phyloP scores from a whole-genome alignment of 2,888 invertebrate species.

The Deroplatys truncata region DNA sequence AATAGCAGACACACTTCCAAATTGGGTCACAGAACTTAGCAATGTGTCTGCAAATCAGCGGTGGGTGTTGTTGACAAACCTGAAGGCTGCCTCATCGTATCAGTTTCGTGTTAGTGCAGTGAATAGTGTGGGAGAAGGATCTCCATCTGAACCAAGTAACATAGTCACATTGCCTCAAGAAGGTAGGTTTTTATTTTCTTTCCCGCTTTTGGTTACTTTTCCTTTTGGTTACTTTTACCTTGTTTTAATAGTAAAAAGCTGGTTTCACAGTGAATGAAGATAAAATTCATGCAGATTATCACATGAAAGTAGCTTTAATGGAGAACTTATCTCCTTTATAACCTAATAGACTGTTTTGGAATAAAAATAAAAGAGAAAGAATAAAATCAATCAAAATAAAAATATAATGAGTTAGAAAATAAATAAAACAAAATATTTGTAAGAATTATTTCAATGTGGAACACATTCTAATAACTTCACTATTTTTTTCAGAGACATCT shows the following conservation, averaged over 20 bases:
- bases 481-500: too few species aligned
- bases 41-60: constrained; percentile 78
- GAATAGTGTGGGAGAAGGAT: constrained; percentile 93
- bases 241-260: background rate
- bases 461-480: too few species aligned
- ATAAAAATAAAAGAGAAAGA: too few species aligned
- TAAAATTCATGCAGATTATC: background rate
- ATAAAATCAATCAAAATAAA: too few species aligned
- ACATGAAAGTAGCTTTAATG: too few species aligned
- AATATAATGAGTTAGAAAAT: too few species aligned
- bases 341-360: too few species aligned
- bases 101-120: constrained; percentile 96
- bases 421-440: too few species aligned
- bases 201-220: constrained; percentile 91
- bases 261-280: background rate
- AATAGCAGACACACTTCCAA: constrained; percentile 76
- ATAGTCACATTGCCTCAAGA: constrained; percentile 91
- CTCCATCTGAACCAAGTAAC: constrained; percentile 84
- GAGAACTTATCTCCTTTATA: too few species aligned
- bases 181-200: constrained; percentile 59
- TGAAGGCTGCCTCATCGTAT: constrained; percentile 93
- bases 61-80: constrained; percentile 74
- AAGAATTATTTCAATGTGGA: too few species aligned
- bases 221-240: background rate
- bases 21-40: constrained; percentile 83